Evolutionary conservation across 1,140 invertebrate genomes (phyloP).

Genomic region (Neodiprion virginianus): DNA sequence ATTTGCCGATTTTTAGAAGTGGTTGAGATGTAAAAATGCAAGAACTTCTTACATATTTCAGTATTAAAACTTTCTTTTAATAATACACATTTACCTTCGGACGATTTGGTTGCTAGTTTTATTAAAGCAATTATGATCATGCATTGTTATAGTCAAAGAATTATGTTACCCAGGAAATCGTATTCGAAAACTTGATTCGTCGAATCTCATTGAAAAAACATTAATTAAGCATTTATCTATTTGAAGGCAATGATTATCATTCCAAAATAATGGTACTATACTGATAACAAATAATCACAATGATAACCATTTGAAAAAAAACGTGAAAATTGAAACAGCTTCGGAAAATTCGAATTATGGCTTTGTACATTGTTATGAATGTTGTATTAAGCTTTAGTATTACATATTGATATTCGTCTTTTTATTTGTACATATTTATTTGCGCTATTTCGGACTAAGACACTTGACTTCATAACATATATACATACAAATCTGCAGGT

Average conservation of each 20-base stretch:
- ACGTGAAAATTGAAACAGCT: conserved; percentile 6
- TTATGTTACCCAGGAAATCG: conserved; percentile 31
- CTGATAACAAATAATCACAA: background rate
- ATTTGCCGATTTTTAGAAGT: background rate
- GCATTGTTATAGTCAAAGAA: conserved; percentile 29
- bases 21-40: background rate
- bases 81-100: conserved; percentile 40
- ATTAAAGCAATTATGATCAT: conserved; percentile 12
- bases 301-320: background rate
- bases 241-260: conserved; percentile 19
- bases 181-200: conserved; percentile 20
- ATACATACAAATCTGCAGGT: conserved; percentile 30
- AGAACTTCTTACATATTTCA: background rate
- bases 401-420: conserved; percentile 12
- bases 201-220: conserved; percentile 24
- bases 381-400: conserved; percentile 25
- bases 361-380: conserved; percentile 32
- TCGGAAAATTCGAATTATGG: conserved; percentile 11
- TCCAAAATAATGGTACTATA: conserved; percentile 19
- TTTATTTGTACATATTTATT: conserved; percentile 36
- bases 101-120: conserved; percentile 4
- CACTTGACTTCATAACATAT: conserved; percentile 11
- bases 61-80: conserved; percentile 20
- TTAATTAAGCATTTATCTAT: conserved; percentile 18
- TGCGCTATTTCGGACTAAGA: conserved; percentile 11